Evolutionary conservation across 2,113 vertebrate species (phyloP), one percentile per base, ranked within the genome.

Genomic region (Zosterops borbonicus): DNA sequence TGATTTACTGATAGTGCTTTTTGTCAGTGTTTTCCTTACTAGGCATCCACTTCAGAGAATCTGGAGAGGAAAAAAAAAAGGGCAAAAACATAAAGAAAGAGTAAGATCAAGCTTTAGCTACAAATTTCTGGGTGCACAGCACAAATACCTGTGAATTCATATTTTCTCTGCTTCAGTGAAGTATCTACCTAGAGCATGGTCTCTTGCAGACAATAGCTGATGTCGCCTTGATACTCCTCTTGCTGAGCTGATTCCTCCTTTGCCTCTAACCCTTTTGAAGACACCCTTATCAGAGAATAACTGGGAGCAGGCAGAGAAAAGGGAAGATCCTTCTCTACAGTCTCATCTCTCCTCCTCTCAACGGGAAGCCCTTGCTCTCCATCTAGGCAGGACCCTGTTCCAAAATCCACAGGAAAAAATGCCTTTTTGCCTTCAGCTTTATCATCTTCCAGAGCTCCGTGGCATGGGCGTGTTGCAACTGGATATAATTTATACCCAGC

Each of bases 1-100:
- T 96, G 91, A 92, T 96, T 96, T 91, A 84, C 56, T 4, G 10
- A 75, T 58, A 19, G 4, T 68, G 31, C 47, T 87, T 93, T 90
- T 71, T 62, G 75, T 94, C 69, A 33, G 37, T 53, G 56, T 12
- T 25, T 21, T 71, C 42, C 27, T 96, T 86, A 59, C 53, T 64
- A 47, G 4, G 9, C n/a, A 75, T 65, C 74, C 7, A 9, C 86
- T 91, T 80, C 76, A 70, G 64, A 85, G 58, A 73, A 80, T 37
- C 62, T 90, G 46, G 10, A 69, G 24, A 3, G 16, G 23, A 2
- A 39, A 64, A 53, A 64, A 53, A 28, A 37, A 4, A 3, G 3
- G 11, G 1, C 5, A 4, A 9, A 55, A 86, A 42, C 3, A 44
- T 2, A 29, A 3, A 14, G 11, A 60, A 92, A 52, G 5, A 27